Evolutionary conservation across 1,140 invertebrate genomes (phyloP), one percentile per base, ranked within the genome.

Genomic region (Heliothis subflexa): DNA sequence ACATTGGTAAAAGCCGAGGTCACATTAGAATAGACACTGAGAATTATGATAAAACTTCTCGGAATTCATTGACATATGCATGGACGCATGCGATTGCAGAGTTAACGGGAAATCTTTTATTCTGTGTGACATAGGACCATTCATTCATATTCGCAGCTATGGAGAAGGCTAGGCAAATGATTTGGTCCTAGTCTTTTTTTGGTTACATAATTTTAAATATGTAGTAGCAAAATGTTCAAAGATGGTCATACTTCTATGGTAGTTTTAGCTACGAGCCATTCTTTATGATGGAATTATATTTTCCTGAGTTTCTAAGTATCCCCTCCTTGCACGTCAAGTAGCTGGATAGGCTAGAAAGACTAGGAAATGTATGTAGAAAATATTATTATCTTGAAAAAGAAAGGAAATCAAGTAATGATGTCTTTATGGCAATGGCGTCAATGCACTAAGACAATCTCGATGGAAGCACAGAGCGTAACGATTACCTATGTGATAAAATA

Each of bases 11-110:
- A 66, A 66, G 47, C 62, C 62, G 62, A 66, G 62, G 62, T 12
- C 47, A 66, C 62, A 5, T 18, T 16, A 49, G 61, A 45, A 14
- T 40, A 13, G 45, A 66, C n/a, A 57, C 13, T n/a, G 25, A 7
- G 62, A 66, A 49, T 66, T 66, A 66, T 66, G 62, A 66, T 66
- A 66, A 49, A 66, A 66, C 45, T 66, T 66, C 62, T 40, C 62
- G 40, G 62, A 66, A 66, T 49, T 45, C 62, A 59, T 25, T 13
- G 16, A 21, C 16, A 13, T 66, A 45, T 66, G 62, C 18, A 45
- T 16, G 10, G 62, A 66, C 16, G 47, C 45, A 66, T 66, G 62
- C 62, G 62, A 49, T 66, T 47, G 45, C 62, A 66, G 33, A 21
- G 50, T n/a, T 45, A 66, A 66, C 33, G 62, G 62, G 25, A 25